Conservation (phyloP, 2,797 vertebrate species). For the Pempheris klunzingeri region DNA sequence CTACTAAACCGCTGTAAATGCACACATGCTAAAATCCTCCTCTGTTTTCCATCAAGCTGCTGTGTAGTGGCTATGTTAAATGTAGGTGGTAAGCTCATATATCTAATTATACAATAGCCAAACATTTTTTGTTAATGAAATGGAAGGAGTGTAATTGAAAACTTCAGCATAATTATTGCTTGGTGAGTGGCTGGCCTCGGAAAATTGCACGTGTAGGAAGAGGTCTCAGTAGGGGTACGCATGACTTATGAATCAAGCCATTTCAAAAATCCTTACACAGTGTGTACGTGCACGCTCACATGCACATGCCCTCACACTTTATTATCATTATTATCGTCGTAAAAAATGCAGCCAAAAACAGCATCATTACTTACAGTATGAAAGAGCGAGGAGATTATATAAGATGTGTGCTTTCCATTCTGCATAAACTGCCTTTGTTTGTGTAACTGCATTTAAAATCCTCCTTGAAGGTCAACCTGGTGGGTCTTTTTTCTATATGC, state of each 20-base stretch:
- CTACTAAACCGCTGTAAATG: slow-evolving; percentile 75
- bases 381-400: slow-evolving; percentile 6
- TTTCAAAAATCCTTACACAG: slow-evolving; percentile 68
- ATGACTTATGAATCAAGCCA: slow-evolving; percentile 79
- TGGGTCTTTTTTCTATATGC: not conserved
- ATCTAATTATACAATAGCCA: slow-evolving; percentile 90
- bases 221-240: slow-evolving; percentile 76
- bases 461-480: slow-evolving; percentile 1
- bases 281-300: slow-evolving; percentile 16
- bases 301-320: slow-evolving; percentile 38
- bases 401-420: slow-evolving; percentile 17
- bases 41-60: slow-evolving; percentile 84
- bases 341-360: slow-evolving; percentile 44
- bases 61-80: slow-evolving; percentile 84
- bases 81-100: slow-evolving; percentile 88
- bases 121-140: slow-evolving; percentile 90
- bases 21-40: slow-evolving; percentile 74
- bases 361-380: slow-evolving; percentile 23
- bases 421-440: slow-evolving; percentile 26
- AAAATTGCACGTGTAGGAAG: slow-evolving; percentile 85
- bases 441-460: slow-evolving; percentile 9
- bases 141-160: slow-evolving; percentile 88
- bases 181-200: slow-evolving; percentile 79
- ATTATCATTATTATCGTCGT: slow-evolving; percentile 53
- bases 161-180: slow-evolving; percentile 88